A percentile compares a stretch with the other conserved stretches of the same genome.
Evolutionary conservation across 2,113 vertebrate genomes (phyloP).

Genomic region (Alouatta palliata): DNA sequence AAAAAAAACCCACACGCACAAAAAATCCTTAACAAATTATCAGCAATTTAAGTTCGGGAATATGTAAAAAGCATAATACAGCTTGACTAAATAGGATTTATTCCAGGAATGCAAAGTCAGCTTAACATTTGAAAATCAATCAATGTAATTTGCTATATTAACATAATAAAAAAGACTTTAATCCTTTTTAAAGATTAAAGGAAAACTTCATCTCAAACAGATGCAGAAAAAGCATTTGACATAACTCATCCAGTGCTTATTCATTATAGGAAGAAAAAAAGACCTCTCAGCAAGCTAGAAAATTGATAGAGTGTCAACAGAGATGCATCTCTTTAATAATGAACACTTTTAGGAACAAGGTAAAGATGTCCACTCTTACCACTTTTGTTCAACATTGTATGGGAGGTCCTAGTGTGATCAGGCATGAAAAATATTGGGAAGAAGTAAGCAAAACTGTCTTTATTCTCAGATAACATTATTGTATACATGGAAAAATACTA

Average conservation of each 20-base stretch:
- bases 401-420: neutral
- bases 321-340: neutral
- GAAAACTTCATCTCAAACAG: neutral
- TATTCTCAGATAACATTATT: neutral
- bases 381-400: neutral
- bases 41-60: neutral
- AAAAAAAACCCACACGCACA: neutral
- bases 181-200: neutral
- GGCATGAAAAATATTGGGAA: neutral
- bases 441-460: neutral
- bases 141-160: neutral
- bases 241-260: neutral
- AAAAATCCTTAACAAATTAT: constrained; percentile 2
- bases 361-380: neutral
- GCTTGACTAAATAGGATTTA: constrained; percentile 1
- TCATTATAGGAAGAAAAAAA: neutral
- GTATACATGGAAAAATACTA: neutral
- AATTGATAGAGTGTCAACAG: neutral
- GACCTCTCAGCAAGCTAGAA: neutral
- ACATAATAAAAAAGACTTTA: neutral
- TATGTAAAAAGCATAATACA: neutral
- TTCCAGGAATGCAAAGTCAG: neutral
- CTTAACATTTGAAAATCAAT: constrained; percentile 34
- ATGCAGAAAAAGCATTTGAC: neutral
- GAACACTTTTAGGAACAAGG: neutral